Conservation (phyloP, 2,797 vertebrate genomes). For the Poeciliopsis turneri region DNA sequence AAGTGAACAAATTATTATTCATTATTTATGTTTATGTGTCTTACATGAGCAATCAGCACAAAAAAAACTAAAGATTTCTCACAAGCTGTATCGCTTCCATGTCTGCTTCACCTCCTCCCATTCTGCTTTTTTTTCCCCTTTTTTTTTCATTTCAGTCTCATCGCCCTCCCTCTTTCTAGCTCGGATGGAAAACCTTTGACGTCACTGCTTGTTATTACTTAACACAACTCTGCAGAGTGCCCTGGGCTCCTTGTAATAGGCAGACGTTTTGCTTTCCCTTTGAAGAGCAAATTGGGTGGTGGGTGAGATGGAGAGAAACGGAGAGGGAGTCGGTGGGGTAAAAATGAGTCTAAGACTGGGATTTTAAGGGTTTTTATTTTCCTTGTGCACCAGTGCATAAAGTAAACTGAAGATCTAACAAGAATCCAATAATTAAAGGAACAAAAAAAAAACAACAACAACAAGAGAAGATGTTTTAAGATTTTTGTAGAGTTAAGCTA, state of each 20-base stretch:
- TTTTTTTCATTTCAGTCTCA: conserved; percentile 13
- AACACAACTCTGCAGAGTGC: conserved; percentile 77
- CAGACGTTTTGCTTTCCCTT: conserved; percentile 70
- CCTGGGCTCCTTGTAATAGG: conserved; percentile 72
- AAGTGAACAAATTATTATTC: conserved; percentile 17
- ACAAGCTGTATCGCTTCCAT: conserved; percentile 43
- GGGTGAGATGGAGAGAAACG: conserved; percentile 46
- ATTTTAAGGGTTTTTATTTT: conserved; percentile 5
- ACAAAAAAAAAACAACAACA: background rate
- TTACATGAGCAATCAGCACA: conserved; percentile 32
- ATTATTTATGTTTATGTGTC: conserved; percentile 12
- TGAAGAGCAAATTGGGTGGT: conserved; percentile 69
- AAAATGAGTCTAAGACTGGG: background rate
- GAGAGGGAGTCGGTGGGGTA: conserved; percentile 20
- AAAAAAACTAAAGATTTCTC: conserved; percentile 48
- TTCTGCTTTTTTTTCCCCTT: conserved; percentile 26
- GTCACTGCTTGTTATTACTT: conserved; percentile 80
- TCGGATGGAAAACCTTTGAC: conserved; percentile 77
- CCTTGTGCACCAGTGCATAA: conserved; percentile 20
- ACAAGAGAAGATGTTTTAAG: background rate
- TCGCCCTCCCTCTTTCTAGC: conserved; percentile 50
- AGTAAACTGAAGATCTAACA: background rate
- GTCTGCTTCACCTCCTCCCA: conserved; percentile 41
- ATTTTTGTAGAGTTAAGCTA: background rate
- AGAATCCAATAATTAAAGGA: background rate